Conservation (phyloP, 2,888 invertebrate genomes). For the Mystacides longicornis region DNA sequence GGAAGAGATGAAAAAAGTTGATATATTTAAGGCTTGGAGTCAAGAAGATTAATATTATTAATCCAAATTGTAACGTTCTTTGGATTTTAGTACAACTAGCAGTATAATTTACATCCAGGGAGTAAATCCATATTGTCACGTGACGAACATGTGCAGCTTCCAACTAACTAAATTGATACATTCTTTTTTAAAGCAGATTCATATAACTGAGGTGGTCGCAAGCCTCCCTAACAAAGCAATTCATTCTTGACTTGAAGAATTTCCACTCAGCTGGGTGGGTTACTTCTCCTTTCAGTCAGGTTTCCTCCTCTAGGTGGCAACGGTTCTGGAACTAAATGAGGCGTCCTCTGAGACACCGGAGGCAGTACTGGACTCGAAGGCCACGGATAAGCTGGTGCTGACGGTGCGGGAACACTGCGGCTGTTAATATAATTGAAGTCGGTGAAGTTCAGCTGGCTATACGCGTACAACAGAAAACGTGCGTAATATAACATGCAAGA, state of each 20-base stretch:
- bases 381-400: conserved; percentile 65
- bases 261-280: conserved; percentile 52
- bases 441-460: conserved; percentile 18
- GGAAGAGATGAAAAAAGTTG: too few relatives aligned
- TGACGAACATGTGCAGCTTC: too few relatives aligned
- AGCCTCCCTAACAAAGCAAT: conserved; percentile 42
- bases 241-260: conserved; percentile 46
- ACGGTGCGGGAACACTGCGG: conserved; percentile 52
- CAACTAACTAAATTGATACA: neutral
- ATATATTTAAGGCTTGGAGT: too few relatives aligned
- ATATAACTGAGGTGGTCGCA: conserved; percentile 10
- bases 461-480: conserved; percentile 4
- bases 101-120: too few relatives aligned
- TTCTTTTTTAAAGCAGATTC: neutral
- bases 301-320: conserved; percentile 39
- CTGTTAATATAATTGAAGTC: conserved; percentile 24
- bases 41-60: too few relatives aligned
- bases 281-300: conserved; percentile 33
- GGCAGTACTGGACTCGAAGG: conserved; percentile 72
- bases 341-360: conserved; percentile 60
- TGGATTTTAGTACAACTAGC: too few relatives aligned
- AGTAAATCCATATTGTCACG: too few relatives aligned
- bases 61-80: too few relatives aligned
- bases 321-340: conserved; percentile 66
- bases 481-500: too few relatives aligned